Evolutionary conservation across 2,113 vertebrate species (phyloP).

Genomic region (Egretta garzetta): DNA sequence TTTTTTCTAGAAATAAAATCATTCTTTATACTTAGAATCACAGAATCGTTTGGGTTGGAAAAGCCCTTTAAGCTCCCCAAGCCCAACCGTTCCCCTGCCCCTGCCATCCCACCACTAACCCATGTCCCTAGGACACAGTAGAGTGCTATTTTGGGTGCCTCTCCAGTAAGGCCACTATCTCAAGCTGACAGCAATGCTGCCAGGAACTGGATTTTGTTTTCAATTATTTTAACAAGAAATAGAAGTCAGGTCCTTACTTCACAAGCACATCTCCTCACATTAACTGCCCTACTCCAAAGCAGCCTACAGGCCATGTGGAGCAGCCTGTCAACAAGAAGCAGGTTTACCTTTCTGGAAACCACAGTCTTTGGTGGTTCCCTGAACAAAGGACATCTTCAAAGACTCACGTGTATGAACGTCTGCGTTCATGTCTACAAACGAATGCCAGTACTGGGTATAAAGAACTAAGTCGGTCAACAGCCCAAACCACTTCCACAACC

Average conservation of each 20-base stretch:
- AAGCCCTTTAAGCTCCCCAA: too few species aligned
- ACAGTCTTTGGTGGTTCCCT: background rate
- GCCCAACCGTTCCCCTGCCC: too few species aligned
- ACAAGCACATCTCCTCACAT: background rate
- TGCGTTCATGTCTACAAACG: background rate
- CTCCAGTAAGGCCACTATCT: background rate
- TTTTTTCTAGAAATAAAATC: background rate
- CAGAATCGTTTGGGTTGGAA: too few species aligned
- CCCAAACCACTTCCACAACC: background rate
- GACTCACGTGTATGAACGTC: rapidly evolving
- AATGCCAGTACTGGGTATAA: background rate
- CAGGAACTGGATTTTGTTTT: background rate
- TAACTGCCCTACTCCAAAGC: background rate
- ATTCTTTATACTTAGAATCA: background rate
- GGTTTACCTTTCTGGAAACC: background rate
- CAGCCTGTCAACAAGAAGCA: background rate
- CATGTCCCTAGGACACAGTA: too few species aligned
- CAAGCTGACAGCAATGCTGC: background rate
- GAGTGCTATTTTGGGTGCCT: background rate
- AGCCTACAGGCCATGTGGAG: background rate
- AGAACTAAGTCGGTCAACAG: background rate
- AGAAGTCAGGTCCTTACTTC: too few species aligned
- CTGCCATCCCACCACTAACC: too few species aligned
- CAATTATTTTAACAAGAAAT: background rate
- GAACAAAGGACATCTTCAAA: background rate